A percentile compares a stretch with the other conserved stretches of the same genome.
Conservation (phyloP, 2,797 vertebrate genomes). For the Echeneis naucrates region DNA sequence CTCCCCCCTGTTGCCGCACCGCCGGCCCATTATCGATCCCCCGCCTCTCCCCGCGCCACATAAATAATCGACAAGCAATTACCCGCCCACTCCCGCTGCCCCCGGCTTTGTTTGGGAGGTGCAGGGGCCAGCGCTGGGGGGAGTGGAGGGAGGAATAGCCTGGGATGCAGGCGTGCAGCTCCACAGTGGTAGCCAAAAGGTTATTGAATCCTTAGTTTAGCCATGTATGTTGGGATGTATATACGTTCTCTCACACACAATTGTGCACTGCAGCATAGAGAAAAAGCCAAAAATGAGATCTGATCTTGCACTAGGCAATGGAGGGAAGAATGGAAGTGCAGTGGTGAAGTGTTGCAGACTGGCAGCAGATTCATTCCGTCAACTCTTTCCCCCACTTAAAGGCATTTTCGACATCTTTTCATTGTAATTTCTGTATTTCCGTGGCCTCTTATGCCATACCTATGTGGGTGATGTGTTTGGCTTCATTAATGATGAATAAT, state of each 20-base stretch:
- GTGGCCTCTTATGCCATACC: conserved; percentile 55
- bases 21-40: conserved; percentile 87
- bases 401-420: conserved; percentile 4
- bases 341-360: conserved; percentile 59
- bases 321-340: conserved; percentile 25
- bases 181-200: conserved; percentile 72
- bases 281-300: conserved; percentile 52
- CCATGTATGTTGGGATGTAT: conserved; percentile 65
- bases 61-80: conserved; percentile 91
- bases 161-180: conserved; percentile 71
- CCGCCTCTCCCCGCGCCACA: conserved; percentile 88
- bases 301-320: conserved; percentile 29
- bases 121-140: conserved; percentile 76
- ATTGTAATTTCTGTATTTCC: conserved; percentile 15
- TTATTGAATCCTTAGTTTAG: conserved; percentile 74
- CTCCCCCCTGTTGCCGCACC: conserved; percentile 72
- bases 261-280: conserved; percentile 27
- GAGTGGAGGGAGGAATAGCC: conserved; percentile 65
- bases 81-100: conserved; percentile 87
- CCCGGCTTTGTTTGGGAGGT: conserved; percentile 86
- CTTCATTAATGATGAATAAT: conserved; percentile 75
- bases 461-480: conserved; percentile 53
- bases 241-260: conserved; percentile 3
- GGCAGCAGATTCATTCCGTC: conserved; percentile 68
- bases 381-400: conserved; percentile 17